Base-by-base conservation (phyloP, 92 coral and sea anemone species). In the Actinernus sp. region DNA sequence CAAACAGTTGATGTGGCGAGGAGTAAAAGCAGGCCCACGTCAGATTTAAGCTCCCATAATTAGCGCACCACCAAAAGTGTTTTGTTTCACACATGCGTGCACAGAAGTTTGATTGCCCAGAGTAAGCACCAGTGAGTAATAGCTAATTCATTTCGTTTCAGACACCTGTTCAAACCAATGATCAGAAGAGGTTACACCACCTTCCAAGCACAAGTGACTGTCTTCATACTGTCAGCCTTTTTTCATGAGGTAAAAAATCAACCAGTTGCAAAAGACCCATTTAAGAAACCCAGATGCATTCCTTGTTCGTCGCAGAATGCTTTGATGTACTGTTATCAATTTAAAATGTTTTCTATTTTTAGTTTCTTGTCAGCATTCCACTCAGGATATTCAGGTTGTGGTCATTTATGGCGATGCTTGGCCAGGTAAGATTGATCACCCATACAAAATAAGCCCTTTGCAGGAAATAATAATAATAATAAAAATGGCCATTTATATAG, bases 171-270 rank as follows among this genome's bases (percentile, higher is more conserved):
- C 58, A 81, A 63, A 24, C 99, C 99, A 0, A 56, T 95, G 65
- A 49, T 85, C 37, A 87, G 87, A 73, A 69, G 90, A 26, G 99
- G 99, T 0, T 91, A 84, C 69, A 87, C 99, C 4, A 81, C 79
- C 53, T 7, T 71, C 0, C 89, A 89, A n/a, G 93, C 97, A 1
- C 88, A 89, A 33, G 39, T 87, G 16, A 71, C 86, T 1, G 99
- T 95, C 0, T 95, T 95, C 57, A 51, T 95, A 52, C 81, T 95
- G 18, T 87, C 95, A 1, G 99, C 99, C 26, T 87, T 95, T 50
- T 91, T 95, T 50, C 99, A 95, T 30, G 99, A 95, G 85, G 99
- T 91, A n/a, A n/a, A n/a, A n/a, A n/a, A n/a, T n/a, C n/a, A n/a
- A n/a, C n/a, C n/a, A n/a, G n/a, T n/a, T n/a, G n/a, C n/a, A n/a